phyloP scores from a whole-genome alignment of 2,888 invertebrate species.

The Lasioglossum figueresi region DNA sequence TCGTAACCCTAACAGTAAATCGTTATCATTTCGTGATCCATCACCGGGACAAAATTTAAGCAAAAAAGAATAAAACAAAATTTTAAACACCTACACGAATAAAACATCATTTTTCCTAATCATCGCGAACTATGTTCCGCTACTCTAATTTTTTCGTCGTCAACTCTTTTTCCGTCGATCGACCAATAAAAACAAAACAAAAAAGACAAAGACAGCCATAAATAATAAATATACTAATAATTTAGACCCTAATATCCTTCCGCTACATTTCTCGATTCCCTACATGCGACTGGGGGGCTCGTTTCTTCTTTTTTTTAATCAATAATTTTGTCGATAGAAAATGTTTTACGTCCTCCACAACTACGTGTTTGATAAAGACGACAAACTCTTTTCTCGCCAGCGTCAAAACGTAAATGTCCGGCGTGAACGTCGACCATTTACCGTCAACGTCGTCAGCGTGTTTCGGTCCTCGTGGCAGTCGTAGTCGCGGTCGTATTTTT shows the following conservation, averaged over 20 bases:
- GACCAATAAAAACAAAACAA: constrained; percentile 16
- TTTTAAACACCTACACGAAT: background rate
- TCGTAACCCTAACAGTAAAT: background rate
- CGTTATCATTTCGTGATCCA: background rate
- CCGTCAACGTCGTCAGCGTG: background rate
- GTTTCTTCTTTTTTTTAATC: constrained; percentile 23
- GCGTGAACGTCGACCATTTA: constrained; percentile 34
- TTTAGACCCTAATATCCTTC: constrained; percentile 76
- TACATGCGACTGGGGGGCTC: constrained; percentile 71
- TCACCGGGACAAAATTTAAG: constrained; percentile 51
- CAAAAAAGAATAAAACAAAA: background rate
- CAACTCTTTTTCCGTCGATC: constrained; percentile 4
- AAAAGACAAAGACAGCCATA: constrained; percentile 24
- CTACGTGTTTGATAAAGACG: constrained; percentile 48
- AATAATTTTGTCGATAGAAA: constrained; percentile 42
- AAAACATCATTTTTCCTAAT: background rate
- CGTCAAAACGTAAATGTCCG: background rate
- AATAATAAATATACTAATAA: constrained; percentile 59
- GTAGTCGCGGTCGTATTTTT: constrained; percentile 22
- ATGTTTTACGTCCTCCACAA: constrained; percentile 34
- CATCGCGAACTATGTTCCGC: background rate
- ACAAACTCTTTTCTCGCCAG: constrained; percentile 24
- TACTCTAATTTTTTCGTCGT: background rate
- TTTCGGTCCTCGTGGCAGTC: background rate
- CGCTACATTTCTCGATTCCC: constrained; percentile 67